Evolutionary conservation across 2,888 invertebrate species (phyloP).

Genomic region (Catocala sponsa): DNA sequence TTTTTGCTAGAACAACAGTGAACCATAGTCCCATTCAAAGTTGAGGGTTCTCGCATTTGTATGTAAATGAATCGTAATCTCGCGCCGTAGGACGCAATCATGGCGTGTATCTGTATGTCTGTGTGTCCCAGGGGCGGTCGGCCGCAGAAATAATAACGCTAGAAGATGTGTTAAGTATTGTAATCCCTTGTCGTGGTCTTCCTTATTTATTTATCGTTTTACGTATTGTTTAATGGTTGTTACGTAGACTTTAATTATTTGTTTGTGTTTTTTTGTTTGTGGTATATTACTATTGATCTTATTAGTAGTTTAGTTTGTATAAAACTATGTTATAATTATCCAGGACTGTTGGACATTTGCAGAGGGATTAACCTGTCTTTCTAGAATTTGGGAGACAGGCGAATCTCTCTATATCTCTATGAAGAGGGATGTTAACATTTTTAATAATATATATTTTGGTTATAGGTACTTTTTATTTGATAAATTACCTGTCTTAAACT

Average conservation of each 20-base stretch:
- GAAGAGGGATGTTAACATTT: too few relatives aligned
- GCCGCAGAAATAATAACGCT: constrained; percentile 55
- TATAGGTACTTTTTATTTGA: too few relatives aligned
- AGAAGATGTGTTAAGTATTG: constrained; percentile 53
- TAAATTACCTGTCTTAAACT: too few relatives aligned
- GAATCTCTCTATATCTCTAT: too few relatives aligned
- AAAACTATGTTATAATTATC: too few relatives aligned
- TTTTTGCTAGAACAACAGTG: constrained; percentile 84
- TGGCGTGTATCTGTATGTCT: constrained; percentile 59
- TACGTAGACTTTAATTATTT: constrained; percentile 7
- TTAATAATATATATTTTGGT: too few relatives aligned
- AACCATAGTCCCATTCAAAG: constrained; percentile 77
- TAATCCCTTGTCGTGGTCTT: constrained; percentile 11
- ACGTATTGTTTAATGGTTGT: constrained; percentile 5
- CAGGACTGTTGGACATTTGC: too few relatives aligned
- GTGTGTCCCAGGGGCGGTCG: constrained; percentile 18
- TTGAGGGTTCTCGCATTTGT: constrained; percentile 79
- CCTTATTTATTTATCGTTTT: constrained; percentile 15
- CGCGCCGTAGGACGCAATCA: constrained; percentile 73
- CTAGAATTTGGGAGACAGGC: too few relatives aligned
- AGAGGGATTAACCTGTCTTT: too few relatives aligned
- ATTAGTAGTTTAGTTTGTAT: too few relatives aligned
- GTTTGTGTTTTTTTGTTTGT: too few relatives aligned
- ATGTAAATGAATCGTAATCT: constrained; percentile 86
- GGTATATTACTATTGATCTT: too few relatives aligned